Percentiles rank a stretch among this genome's conserved stretches.
phyloP scores from a whole-genome alignment of 2,113 vertebrate genomes.

The Terrapene triunguis region DNA sequence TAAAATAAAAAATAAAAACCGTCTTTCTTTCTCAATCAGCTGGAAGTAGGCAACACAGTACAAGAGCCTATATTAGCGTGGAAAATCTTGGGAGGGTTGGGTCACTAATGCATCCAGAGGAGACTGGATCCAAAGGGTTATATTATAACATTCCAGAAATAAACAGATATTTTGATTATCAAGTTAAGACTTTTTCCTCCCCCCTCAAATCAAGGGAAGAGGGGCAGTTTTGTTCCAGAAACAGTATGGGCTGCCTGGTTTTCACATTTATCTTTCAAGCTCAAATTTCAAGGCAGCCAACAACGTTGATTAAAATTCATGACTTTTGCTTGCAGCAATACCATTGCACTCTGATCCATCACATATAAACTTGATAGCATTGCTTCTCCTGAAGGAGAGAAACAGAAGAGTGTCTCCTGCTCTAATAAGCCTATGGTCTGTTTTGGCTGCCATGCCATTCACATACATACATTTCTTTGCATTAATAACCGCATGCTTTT shows the following conservation, averaged over 20 bases:
- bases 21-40: not conserved
- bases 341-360: slow-evolving; percentile 39
- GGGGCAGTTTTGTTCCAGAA: slow-evolving; percentile 55
- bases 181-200: not conserved
- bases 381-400: not conserved
- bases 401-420: not conserved
- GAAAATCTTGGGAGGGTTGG: not conserved
- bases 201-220: slow-evolving; percentile 60
- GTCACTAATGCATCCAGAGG: not conserved
- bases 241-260: slow-evolving; percentile 56
- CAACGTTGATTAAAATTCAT: slow-evolving; percentile 67
- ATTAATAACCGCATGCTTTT: slow-evolving; percentile 40
- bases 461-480: not conserved
- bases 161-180: not conserved
- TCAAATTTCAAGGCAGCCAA: slow-evolving; percentile 71
- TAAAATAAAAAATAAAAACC: not conserved
- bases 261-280: slow-evolving; percentile 70
- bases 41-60: not conserved
- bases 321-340: slow-evolving; percentile 48
- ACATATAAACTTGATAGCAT: slow-evolving; percentile 40
- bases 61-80: accelerated
- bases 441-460: slow-evolving; percentile 2
- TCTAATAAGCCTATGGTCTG: not conserved
- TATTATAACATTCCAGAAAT: not conserved
- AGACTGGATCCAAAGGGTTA: not conserved